phyloP scores from a whole-genome alignment of 92 coral and sea anemone genomes.

The Porites cylindrica region DNA sequence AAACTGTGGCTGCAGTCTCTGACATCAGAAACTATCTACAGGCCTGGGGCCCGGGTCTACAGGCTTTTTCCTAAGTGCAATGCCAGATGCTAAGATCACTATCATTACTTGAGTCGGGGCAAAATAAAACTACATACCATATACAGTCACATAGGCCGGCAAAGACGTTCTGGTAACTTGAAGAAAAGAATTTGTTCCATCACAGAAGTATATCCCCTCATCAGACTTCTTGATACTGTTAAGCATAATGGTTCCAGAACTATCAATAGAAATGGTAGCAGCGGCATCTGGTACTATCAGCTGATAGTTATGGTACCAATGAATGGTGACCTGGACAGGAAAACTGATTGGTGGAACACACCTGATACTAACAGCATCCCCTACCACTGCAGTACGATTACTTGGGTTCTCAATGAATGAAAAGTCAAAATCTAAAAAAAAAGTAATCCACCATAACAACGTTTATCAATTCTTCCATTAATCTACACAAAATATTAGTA shows the following conservation, averaged over 20 bases:
- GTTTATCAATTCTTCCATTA: neutral
- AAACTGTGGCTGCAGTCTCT: too few species aligned
- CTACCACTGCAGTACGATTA: slow-evolving; percentile 80
- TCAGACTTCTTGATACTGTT: slow-evolving; percentile 81
- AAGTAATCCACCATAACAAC: neutral
- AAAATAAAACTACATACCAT: slow-evolving; percentile 67
- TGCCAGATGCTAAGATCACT: too few species aligned
- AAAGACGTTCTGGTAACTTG: slow-evolving; percentile 74
- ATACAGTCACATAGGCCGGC: slow-evolving; percentile 74
- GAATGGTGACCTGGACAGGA: slow-evolving; percentile 73
- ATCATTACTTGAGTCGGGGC: too few species aligned
- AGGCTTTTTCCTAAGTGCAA: too few species aligned
- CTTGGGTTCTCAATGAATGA: slow-evolving; percentile 75
- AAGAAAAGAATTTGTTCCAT: slow-evolving; percentile 69
- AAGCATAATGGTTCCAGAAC: slow-evolving; percentile 81
- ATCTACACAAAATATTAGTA: too few species aligned
- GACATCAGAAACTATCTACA: too few species aligned
- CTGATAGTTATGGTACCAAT: slow-evolving; percentile 90
- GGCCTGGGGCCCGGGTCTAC: too few species aligned
- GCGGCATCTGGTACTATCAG: slow-evolving; percentile 60
- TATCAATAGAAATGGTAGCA: slow-evolving; percentile 63
- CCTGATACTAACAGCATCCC: slow-evolving; percentile 62
- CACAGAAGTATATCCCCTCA: slow-evolving; percentile 95
- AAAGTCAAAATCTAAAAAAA: slow-evolving; percentile 82
- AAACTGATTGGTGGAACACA: slow-evolving; percentile 89